phyloP scores from a whole-genome alignment of 2,888 invertebrate genomes.

The Biston betularia region DNA sequence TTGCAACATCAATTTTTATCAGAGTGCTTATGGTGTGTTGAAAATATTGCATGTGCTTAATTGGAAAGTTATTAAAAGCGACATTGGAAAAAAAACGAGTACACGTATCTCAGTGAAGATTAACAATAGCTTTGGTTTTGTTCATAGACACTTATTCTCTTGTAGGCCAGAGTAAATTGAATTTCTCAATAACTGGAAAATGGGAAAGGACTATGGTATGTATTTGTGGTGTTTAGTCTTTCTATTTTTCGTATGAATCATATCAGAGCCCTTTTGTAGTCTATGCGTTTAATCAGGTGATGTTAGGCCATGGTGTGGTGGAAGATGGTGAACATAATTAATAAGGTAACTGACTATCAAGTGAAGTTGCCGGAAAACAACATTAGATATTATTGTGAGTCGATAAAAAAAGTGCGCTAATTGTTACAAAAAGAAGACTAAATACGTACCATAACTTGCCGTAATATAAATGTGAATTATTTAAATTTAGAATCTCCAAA shows the following conservation, averaged over 20 bases:
- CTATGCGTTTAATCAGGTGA: too few relatives aligned
- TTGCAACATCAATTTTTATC: not conserved
- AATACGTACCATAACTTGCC: too few relatives aligned
- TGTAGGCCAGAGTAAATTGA: not conserved
- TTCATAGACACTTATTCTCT: not conserved
- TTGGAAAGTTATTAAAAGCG: constrained; percentile 13
- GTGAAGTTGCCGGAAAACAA: too few relatives aligned
- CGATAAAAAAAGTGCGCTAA: too few relatives aligned
- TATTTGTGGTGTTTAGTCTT: constrained; percentile 13
- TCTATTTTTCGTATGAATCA: not conserved
- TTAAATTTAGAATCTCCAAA: too few relatives aligned
- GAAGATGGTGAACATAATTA: too few relatives aligned
- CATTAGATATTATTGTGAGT: too few relatives aligned
- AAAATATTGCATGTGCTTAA: constrained; percentile 7
- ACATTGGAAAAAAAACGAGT: constrained; percentile 13
- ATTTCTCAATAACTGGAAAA: constrained; percentile 36
- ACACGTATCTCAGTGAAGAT: constrained; percentile 10
- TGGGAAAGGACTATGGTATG: constrained; percentile 77
- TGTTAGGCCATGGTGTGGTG: too few relatives aligned
- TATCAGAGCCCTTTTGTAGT: not conserved
- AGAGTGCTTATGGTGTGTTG: constrained; percentile 12
- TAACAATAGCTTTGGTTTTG: constrained; percentile 19
- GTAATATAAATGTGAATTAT: too few relatives aligned
- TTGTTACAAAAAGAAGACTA: too few relatives aligned
- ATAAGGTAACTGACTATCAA: too few relatives aligned